phyloP scores from a whole-genome alignment of 2,113 vertebrate genomes.

The Noctilio leporinus region DNA sequence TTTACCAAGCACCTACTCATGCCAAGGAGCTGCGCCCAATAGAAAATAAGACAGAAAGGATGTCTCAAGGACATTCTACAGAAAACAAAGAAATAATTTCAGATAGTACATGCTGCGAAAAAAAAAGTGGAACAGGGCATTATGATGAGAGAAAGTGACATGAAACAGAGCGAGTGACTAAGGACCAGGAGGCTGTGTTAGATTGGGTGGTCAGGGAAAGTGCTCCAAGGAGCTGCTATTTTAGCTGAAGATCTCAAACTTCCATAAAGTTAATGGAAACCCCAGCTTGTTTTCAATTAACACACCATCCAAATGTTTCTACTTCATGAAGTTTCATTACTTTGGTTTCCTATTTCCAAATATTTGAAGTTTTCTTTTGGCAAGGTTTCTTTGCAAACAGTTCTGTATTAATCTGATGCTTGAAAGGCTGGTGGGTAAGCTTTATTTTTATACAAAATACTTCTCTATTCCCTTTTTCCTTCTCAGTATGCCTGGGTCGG shows the following conservation, averaged over 20 bases:
- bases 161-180: neutral
- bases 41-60: neutral
- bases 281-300: neutral
- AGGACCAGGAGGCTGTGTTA: neutral
- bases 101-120: neutral
- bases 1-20: neutral
- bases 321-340: neutral
- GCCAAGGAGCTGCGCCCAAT: neutral
- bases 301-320: neutral
- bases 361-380: neutral
- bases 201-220: neutral
- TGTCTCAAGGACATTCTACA: neutral
- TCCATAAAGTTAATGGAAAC: neutral
- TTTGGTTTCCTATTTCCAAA: constrained; percentile 25
- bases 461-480: neutral
- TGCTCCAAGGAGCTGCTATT: neutral
- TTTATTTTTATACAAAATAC: neutral
- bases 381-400: neutral
- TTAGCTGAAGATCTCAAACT: neutral
- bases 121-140: neutral
- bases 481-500: neutral
- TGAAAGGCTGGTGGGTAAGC: neutral
- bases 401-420: neutral
- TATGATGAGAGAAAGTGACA: neutral
- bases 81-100: neutral